Base-by-base conservation (phyloP, 2,113 vertebrate genomes). In the Larimichthys crocea region DNA sequence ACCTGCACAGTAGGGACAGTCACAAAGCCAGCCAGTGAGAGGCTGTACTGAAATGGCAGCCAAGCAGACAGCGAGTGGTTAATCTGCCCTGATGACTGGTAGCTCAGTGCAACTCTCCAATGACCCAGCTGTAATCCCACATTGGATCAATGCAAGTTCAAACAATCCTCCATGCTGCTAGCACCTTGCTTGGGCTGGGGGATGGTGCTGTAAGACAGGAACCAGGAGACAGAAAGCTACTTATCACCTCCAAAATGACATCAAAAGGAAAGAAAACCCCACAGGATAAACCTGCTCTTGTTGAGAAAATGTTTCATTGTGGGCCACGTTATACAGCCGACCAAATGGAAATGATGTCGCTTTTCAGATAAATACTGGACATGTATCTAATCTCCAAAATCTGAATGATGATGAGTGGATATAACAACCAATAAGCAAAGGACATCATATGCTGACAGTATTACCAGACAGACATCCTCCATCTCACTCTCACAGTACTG, bases 171-270 rank as follows among this genome's bases (percentile, higher is more conserved):
- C 73, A 74, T 87, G 87, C 92, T 89, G 92, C 89, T 92, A 82
- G 83, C 89, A 91, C 91, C 93, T 91, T 91, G 86, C 87, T 80
- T 35, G 59, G 79, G 87, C 84, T 88, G 76, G 79, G 88, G 88
- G 86, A 79, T 85, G 77, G 91, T 84, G 74, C 80, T 86, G 78
- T 68, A 86, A 91, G 83, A 89, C 82, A 81, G 88, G 82, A 84
- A 90, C 82, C 88, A 66, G 80, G 84, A 91, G 82, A 92, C 77
- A 77, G 79, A 90, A 93, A 94, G 91, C 91, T 94, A 94, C 92
- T 94, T 95, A 93, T 93, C 93, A 93, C 92, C 89, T 94, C 82
- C 80, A 84, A 90, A 93, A 94, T 94, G 90, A 91, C 92, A 94
- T 92, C 86, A 88, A 92, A 91, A 92, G 83, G 74, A 88, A 86